These are phyloP conservation scores for Acipenser transmontanus DNA, from an alignment of 2,797 vertebrate genomes.

Conservation along the genomic window DNA sequence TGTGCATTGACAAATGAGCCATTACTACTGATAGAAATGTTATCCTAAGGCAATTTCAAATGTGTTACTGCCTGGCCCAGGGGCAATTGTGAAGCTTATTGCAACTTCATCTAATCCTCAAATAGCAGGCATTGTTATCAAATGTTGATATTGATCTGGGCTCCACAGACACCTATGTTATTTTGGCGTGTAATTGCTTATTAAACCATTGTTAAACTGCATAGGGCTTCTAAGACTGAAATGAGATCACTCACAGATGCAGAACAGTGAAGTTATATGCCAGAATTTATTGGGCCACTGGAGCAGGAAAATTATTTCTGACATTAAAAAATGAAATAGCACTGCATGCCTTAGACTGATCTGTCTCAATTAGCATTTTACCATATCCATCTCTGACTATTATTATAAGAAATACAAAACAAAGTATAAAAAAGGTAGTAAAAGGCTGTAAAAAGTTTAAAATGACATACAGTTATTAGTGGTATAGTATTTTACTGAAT, in stretches of 20 bases:
- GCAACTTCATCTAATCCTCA: no score
- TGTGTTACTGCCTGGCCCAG: no score
- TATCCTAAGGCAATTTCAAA: no score
- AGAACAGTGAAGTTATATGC: conserved; percentile 12
- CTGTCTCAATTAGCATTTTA: not conserved
- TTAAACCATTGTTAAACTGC: conserved; percentile 20
- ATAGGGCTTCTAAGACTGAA: conserved; percentile 2
- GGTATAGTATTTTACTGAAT: no score
- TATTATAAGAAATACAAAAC: no score
- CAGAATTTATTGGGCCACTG: conserved; percentile 31
- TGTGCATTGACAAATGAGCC: no score
- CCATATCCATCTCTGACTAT: no score
- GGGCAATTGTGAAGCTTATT: no score
- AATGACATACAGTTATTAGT: no score
- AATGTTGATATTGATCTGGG: conserved; percentile 1
- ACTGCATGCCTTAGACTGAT: conserved; percentile 10
- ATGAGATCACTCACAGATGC: conserved; percentile 17
- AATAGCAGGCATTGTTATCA: not conserved
- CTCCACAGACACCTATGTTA: not conserved
- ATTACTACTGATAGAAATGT: no score
- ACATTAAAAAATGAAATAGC: conserved; percentile 35
- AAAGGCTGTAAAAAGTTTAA: no score
- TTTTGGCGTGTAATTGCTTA: conserved; percentile 18
- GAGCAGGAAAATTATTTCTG: conserved; percentile 33
- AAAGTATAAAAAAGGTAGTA: no score